Evolutionary conservation across 2,113 vertebrate species (phyloP).

Genomic region (Phalacrocorax pelagicus): DNA sequence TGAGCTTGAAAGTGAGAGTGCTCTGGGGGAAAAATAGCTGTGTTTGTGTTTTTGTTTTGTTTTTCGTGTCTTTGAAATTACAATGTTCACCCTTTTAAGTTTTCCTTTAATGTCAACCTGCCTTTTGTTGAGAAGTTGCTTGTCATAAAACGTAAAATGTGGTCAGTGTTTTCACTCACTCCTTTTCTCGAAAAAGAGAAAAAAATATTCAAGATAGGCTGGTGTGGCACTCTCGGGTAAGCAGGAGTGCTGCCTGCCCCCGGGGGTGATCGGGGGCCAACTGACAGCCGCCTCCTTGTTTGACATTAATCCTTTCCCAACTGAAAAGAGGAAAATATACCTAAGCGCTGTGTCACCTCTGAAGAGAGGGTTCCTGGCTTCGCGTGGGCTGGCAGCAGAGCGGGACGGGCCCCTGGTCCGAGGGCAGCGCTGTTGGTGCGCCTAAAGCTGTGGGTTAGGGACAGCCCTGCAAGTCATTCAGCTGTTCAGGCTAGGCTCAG

Average conservation of each 20-base stretch:
- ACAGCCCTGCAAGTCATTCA: not conserved
- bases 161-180: not conserved
- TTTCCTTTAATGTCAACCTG: constrained; percentile 21
- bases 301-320: not conserved
- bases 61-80: not conserved
- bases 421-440: not conserved
- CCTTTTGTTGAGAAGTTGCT: not conserved
- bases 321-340: not conserved
- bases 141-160: not conserved
- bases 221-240: not conserved
- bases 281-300: not conserved
- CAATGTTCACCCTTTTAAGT: not conserved
- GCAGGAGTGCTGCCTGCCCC: not conserved
- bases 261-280: not conserved
- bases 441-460: not conserved
- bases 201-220: not conserved
- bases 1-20: constrained; percentile 48
- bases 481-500: not conserved
- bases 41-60: constrained; percentile 60
- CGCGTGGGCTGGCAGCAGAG: not conserved
- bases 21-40: constrained; percentile 42
- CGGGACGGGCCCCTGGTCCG: accelerated
- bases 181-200: not conserved
- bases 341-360: not conserved
- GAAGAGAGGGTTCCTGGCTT: not conserved